Evolutionary conservation across 1,140 invertebrate genomes (phyloP).

Genomic region (Zaprionus ghesquierei): DNA sequence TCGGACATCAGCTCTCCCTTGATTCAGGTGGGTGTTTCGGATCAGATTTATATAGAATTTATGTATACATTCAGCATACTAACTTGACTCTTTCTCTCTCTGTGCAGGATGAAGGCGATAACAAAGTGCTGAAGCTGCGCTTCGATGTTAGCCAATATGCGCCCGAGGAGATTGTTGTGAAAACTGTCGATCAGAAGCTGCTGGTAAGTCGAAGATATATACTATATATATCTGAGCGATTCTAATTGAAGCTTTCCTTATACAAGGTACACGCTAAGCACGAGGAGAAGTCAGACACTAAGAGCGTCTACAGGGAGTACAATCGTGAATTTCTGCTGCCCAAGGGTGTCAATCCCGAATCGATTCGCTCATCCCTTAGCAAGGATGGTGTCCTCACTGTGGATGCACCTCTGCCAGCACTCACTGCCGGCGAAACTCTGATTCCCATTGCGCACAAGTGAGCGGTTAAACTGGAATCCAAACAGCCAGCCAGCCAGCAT

Average conservation of each 20-base stretch:
- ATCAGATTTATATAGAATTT: background rate
- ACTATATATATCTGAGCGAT: background rate
- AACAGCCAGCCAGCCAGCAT: background rate
- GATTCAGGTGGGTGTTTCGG: constrained; percentile 85
- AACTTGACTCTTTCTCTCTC: background rate
- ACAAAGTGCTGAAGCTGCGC: constrained; percentile 93
- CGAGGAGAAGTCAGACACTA: constrained; percentile 96
- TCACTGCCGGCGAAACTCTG: constrained; percentile 88
- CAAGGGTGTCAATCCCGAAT: constrained; percentile 95
- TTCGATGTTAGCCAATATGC: constrained; percentile 97
- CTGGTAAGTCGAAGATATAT: constrained; percentile 87
- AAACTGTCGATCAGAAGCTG: constrained; percentile 97
- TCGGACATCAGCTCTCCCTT: constrained; percentile 93
- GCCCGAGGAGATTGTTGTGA: constrained; percentile 97
- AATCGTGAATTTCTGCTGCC: constrained; percentile 97
- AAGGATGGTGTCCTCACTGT: constrained; percentile 97
- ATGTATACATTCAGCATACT: background rate
- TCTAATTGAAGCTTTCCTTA: constrained; percentile 72
- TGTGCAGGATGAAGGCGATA: constrained; percentile 91
- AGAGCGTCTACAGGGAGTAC: constrained; percentile 97
- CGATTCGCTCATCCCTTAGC: constrained; percentile 94
- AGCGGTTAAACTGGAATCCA: constrained; percentile 45
- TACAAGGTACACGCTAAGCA: constrained; percentile 96
- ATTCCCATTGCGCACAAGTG: constrained; percentile 91
- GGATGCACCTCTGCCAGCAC: constrained; percentile 93